phyloP scores from a whole-genome alignment of 2,797 vertebrate species.

The Nyctibius grandis region DNA sequence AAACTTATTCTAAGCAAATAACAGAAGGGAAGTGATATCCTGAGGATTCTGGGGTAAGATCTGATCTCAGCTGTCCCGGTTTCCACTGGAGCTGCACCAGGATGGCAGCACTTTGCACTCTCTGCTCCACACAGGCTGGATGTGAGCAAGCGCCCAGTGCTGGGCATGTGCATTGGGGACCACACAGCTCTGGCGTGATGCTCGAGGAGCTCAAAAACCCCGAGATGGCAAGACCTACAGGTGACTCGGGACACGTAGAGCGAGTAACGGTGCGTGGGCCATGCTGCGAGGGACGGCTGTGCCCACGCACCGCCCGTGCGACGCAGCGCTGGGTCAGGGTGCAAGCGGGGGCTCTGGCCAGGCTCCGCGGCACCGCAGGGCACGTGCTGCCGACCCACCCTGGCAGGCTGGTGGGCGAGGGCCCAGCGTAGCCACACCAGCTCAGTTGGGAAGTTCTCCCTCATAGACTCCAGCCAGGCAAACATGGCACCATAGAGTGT shows the following conservation, averaged over 20 bases:
- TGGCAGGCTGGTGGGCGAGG: rapidly evolving
- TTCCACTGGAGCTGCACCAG: neutral
- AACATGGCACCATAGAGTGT: neutral
- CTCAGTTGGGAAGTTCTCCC: neutral
- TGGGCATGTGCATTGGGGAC: rapidly evolving
- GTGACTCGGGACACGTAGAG: neutral
- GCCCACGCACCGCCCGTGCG: rapidly evolving
- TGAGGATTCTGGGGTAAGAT: neutral
- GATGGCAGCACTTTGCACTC: neutral
- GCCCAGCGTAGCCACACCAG: neutral
- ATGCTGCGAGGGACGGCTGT: rapidly evolving
- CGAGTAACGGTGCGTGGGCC: rapidly evolving
- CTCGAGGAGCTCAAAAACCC: neutral
- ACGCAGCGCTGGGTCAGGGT: rapidly evolving
- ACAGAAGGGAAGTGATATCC: neutral
- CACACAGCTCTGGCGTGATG: rapidly evolving
- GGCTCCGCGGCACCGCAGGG: rapidly evolving
- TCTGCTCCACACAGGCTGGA: neutral
- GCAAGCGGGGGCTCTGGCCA: neutral
- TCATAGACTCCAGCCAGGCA: neutral
- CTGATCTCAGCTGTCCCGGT: neutral
- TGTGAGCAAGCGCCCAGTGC: rapidly evolving
- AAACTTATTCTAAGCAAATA: neutral
- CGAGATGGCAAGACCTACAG: neutral
- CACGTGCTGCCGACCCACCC: rapidly evolving